Percentiles rank a stretch among this genome's conserved stretches.
Conservation (phyloP, 2,888 invertebrate species). For the Sminthurides aquaticus region DNA sequence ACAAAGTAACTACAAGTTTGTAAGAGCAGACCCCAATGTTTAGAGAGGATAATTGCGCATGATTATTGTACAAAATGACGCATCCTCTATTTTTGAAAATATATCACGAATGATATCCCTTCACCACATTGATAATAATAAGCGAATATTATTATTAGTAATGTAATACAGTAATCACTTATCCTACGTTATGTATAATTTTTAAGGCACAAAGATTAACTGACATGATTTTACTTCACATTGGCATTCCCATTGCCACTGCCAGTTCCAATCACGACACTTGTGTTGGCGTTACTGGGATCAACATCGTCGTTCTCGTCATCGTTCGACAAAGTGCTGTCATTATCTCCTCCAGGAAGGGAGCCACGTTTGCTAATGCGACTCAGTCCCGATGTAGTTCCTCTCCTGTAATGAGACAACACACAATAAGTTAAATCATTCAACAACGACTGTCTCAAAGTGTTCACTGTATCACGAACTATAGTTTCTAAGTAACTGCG, state of each 20-base stretch:
- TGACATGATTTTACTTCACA: constrained; percentile 11
- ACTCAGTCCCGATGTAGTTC: constrained; percentile 55
- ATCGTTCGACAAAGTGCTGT: constrained; percentile 22
- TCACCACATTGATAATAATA: not conserved
- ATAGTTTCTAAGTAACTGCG: too few relatives aligned
- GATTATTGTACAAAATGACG: not conserved
- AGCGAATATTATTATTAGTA: not conserved
- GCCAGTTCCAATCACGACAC: constrained; percentile 7
- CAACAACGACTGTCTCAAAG: too few relatives aligned
- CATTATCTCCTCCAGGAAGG: constrained; percentile 49
- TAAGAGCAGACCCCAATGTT: not conserved
- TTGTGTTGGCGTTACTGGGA: constrained; percentile 16
- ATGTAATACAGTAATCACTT: not conserved
- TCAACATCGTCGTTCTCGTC: constrained; percentile 23
- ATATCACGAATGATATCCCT: not conserved
- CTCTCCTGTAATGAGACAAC: constrained; percentile 46
- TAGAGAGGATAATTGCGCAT: not conserved
- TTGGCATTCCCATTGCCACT: constrained; percentile 13
- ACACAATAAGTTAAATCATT: too few relatives aligned
- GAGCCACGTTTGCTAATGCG: constrained; percentile 63
- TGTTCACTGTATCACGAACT: not conserved
- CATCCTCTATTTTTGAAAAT: not conserved
- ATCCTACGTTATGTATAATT: not conserved
- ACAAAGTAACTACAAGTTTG: not conserved
- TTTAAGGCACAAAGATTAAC: not conserved